Base-by-base conservation (phyloP, 2,797 vertebrate species). In the Alectoris magna region DNA sequence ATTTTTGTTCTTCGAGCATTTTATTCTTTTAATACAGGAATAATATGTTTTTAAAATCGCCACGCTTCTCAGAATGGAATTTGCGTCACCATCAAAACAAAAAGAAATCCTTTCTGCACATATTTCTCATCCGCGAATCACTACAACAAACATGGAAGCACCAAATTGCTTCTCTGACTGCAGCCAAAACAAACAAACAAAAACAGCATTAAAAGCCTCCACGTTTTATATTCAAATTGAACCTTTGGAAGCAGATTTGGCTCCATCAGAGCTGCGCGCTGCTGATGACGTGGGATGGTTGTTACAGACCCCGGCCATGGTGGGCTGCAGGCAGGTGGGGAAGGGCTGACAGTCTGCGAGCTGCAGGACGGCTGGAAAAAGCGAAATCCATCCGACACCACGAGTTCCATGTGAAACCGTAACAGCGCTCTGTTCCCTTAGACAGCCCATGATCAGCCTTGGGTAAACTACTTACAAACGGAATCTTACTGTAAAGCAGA, bases 241-340 rank as follows among this genome's bases (percentile, higher is more conserved):
- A 75, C 19, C 6, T 77, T 66, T 24, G 7, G 46, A 73, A 48
- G 24, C 39, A 2, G 0, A 44, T 59, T 68, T 60, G 34, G 41
- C 63, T 78, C 63, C 19, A 5, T 7, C 5, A 15, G 51, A 84
- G 21, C 23, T 22, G 49, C 41, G 24, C 5, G 1, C 59, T 14
- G 15, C 43, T 6, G 15, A 29, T 9, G 36, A 48, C 0, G 8
- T 1, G 38, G 44, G 14, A 10, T 1, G 18, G 63, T 36, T 46
- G 15, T 23, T 31, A 5, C n/a, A 62, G 63, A 60, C 14, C 29
- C 26, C 48, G 69, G 60, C 26, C 31, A 6, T 2, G 11, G 34
- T 29, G 41, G 48, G 7, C 0, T 3, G 29, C 23, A 87, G 23
- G 58, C 63, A n/a, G 1, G 1, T 4, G 22, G 66, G 60, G 43